phyloP scores from a whole-genome alignment of 2,797 vertebrate species.

The Graptemys geographica region DNA sequence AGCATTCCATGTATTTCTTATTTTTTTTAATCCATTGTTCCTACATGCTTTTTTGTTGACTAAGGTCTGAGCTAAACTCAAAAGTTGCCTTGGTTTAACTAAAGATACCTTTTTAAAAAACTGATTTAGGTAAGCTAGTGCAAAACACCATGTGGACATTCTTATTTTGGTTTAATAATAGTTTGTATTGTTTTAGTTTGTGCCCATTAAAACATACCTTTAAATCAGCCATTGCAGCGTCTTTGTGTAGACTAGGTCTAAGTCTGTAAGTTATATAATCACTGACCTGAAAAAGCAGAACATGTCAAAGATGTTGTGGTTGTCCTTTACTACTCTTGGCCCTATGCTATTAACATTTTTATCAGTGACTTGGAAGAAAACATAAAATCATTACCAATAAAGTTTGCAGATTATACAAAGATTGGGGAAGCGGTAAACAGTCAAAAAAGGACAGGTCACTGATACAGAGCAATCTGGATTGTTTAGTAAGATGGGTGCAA shows the following conservation, averaged over 20 bases:
- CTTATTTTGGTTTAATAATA: slow-evolving; percentile 31
- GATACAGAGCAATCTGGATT: too few relatives aligned
- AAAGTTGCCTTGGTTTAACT: background rate
- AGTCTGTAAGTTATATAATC: background rate
- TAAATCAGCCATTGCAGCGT: background rate
- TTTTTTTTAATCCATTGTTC: background rate
- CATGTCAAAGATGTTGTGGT: background rate
- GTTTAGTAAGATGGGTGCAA: too few relatives aligned
- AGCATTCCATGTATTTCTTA: background rate
- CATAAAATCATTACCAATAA: too few relatives aligned
- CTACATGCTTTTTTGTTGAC: background rate
- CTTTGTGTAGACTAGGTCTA: background rate
- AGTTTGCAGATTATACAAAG: too few relatives aligned
- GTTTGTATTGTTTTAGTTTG: background rate
- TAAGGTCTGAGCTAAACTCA: background rate
- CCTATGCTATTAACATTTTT: too few relatives aligned
- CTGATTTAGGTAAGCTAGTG: slow-evolving; percentile 30
- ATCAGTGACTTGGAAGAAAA: too few relatives aligned
- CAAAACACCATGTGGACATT: background rate
- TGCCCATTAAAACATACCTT: background rate
- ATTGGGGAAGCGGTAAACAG: too few relatives aligned
- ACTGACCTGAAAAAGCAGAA: background rate
- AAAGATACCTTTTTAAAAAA: slow-evolving; percentile 4
- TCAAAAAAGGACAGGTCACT: too few relatives aligned
- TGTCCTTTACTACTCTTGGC: too few relatives aligned